These are phyloP conservation scores for Zophobas morio DNA, from an alignment of 1,140 invertebrate genomes.

Conservation along the genomic window DNA sequence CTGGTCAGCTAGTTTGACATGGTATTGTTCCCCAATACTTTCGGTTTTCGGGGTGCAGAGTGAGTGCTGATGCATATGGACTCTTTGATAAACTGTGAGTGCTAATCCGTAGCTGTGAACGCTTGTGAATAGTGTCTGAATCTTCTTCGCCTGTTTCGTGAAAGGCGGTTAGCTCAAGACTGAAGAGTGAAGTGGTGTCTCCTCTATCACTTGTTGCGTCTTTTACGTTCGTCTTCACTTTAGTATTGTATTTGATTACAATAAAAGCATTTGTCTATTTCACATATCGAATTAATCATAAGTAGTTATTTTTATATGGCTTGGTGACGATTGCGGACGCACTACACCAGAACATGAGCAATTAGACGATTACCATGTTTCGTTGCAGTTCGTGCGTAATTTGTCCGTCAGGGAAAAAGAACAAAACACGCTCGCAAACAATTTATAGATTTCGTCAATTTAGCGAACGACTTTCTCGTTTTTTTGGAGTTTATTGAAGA, in stretches of 20 bases:
- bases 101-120: conserved; percentile 55
- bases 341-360: conserved; percentile 3
- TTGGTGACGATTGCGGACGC: conserved; percentile 26
- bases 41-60: conserved; percentile 57
- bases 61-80: conserved; percentile 56
- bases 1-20: conserved; percentile 55
- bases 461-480: not conserved
- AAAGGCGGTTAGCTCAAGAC: conserved; percentile 59
- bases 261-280: conserved; percentile 56
- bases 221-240: conserved; percentile 43
- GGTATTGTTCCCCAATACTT: conserved; percentile 57
- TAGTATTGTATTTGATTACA: conserved; percentile 53
- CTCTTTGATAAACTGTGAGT: conserved; percentile 55
- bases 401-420: conserved; percentile 6
- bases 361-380: conserved; percentile 6
- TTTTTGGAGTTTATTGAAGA: conserved; percentile 1
- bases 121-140: conserved; percentile 57
- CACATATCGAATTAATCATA: conserved; percentile 57
- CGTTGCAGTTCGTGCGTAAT: conserved; percentile 25
- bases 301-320: conserved; percentile 51
- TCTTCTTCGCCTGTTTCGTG: conserved; percentile 52
- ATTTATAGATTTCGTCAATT: conserved; percentile 15
- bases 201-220: conserved; percentile 50
- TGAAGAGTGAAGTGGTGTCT: conserved; percentile 56
- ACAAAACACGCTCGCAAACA: not conserved